Evolutionary conservation across 2,797 vertebrate genomes (phyloP).

Genomic region (Brachyalestes nurse): DNA sequence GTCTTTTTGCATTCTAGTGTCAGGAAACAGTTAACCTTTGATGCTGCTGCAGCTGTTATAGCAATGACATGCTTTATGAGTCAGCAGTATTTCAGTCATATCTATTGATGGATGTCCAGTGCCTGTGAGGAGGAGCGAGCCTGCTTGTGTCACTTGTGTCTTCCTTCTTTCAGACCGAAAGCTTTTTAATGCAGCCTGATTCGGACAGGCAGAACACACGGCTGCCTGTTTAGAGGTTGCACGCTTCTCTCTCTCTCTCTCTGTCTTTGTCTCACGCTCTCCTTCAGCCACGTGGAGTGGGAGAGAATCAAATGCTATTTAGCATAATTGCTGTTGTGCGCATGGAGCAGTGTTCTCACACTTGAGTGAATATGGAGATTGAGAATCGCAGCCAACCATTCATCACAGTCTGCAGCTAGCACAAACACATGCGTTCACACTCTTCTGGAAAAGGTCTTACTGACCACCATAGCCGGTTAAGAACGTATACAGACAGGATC

Average conservation of each 20-base stretch:
- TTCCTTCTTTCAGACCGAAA: slow-evolving; percentile 10
- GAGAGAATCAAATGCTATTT: slow-evolving; percentile 39
- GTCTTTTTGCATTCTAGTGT: neutral
- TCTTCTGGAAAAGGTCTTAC: neutral
- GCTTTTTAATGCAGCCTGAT: slow-evolving; percentile 10
- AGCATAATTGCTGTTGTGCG: slow-evolving; percentile 56
- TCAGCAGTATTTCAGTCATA: neutral
- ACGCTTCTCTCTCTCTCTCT: no score
- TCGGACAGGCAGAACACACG: neutral
- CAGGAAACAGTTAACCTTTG: neutral
- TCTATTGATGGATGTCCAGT: neutral
- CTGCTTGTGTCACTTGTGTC: neutral
- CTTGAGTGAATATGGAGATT: slow-evolving; percentile 66
- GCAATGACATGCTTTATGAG: neutral
- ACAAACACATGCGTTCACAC: slow-evolving; percentile 11
- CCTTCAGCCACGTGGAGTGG: neutral
- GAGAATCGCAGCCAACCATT: slow-evolving; percentile 64
- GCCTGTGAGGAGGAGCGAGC: neutral
- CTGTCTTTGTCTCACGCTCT: neutral
- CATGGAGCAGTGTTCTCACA: slow-evolving; percentile 49
- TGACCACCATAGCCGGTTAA: neutral
- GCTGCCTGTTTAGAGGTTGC: slow-evolving; percentile 9
- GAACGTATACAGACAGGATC: no score
- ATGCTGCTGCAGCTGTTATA: neutral
- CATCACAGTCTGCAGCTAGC: slow-evolving; percentile 61